These are phyloP conservation scores for Drosophila subquinaria DNA, from an alignment of 2,888 invertebrate genomes.

Conservation along the genomic window DNA sequence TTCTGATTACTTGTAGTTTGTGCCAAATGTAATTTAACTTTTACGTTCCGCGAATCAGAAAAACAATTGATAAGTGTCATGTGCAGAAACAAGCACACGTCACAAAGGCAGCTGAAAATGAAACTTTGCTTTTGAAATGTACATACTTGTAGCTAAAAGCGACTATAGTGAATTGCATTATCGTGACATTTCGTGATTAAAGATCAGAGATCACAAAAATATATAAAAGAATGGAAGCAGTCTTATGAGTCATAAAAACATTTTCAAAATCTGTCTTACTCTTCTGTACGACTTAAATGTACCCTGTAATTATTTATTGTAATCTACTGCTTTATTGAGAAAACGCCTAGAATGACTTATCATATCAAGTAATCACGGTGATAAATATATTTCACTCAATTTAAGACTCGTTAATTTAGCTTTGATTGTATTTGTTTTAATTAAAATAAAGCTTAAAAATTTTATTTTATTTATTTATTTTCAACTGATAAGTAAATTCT, in stretches of 20 bases:
- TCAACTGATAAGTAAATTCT: background rate
- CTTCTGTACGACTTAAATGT: background rate
- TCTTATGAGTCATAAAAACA: too few relatives aligned
- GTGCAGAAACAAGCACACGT: conserved; percentile 21
- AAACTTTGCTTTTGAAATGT: background rate
- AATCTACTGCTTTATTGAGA: too few relatives aligned
- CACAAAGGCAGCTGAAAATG: conserved; percentile 7
- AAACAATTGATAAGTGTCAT: conserved; percentile 46
- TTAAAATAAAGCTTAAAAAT: background rate
- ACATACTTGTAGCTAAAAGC: conserved; percentile 1
- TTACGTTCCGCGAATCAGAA: conserved; percentile 22
- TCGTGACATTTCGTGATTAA: background rate
- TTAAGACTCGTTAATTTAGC: too few relatives aligned
- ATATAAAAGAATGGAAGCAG: background rate
- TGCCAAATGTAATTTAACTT: conserved; percentile 48
- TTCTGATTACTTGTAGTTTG: conserved; percentile 22
- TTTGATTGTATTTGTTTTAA: too few relatives aligned
- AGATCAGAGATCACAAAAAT: background rate
- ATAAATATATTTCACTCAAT: too few relatives aligned
- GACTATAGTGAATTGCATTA: conserved; percentile 17
- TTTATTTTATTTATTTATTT: too few relatives aligned
- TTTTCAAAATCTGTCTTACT: too few relatives aligned
- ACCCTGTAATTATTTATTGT: background rate
- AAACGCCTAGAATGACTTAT: too few relatives aligned
- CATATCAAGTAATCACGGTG: too few relatives aligned